Conservation (phyloP, 2,797 vertebrate species). For the Parauchenoglanis ngamensis region DNA sequence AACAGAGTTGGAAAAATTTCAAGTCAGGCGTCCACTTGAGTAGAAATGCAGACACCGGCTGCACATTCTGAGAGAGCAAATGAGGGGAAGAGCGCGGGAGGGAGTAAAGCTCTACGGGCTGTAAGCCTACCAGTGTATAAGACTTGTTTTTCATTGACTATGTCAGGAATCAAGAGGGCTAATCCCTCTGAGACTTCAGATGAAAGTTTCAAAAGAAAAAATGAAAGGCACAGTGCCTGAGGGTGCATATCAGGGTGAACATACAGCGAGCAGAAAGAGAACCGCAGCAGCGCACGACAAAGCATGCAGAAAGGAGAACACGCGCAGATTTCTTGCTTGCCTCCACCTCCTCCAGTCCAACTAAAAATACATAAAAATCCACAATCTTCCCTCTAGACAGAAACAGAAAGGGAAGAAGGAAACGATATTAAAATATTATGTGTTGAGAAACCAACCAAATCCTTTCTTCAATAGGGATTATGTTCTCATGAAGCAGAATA, state of each 20-base stretch:
- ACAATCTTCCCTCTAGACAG: constrained; percentile 73
- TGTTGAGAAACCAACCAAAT: neutral
- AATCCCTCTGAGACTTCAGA: constrained; percentile 82
- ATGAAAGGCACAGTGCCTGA: constrained; percentile 79
- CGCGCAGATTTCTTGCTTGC: constrained; percentile 70
- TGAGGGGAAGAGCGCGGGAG: constrained; percentile 53
- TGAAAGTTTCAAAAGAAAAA: constrained; percentile 84
- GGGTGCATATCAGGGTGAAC: constrained; percentile 79
- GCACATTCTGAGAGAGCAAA: constrained; percentile 56
- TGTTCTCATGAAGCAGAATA: neutral
- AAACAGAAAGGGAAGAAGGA: constrained; percentile 63
- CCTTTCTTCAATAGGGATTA: neutral
- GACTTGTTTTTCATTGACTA: constrained; percentile 83
- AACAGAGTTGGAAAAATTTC: constrained; percentile 47
- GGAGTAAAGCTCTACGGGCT: constrained; percentile 66
- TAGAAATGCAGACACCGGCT: constrained; percentile 64
- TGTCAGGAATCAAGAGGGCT: constrained; percentile 84
- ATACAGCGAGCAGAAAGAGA: constrained; percentile 72
- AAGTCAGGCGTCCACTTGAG: constrained; percentile 60
- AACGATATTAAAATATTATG: constrained; percentile 64
- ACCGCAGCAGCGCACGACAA: constrained; percentile 69
- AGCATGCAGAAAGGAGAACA: constrained; percentile 71
- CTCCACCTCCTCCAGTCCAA: constrained; percentile 68
- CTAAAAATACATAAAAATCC: constrained; percentile 71
- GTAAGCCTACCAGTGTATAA: constrained; percentile 76